Conservation (phyloP, 2,113 vertebrate genomes). For the Argyrosomus japonicus region DNA sequence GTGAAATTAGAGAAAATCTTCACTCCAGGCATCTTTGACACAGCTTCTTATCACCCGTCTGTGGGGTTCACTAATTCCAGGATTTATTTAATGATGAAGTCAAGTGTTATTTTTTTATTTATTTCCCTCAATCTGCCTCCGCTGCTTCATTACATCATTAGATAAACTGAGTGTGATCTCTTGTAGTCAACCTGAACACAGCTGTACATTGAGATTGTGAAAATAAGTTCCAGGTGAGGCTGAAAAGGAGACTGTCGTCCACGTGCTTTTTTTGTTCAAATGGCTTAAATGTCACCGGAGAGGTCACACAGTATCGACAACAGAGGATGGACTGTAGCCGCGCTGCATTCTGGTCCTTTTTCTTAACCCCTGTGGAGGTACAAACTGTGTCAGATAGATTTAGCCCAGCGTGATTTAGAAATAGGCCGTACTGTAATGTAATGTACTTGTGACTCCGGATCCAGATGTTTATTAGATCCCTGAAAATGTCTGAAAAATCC, state of each 20-base stretch:
- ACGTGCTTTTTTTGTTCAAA: not conserved
- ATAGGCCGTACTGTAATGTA: too few species aligned
- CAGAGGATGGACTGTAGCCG: not conserved
- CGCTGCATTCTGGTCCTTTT: constrained; percentile 3
- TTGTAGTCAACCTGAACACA: not conserved
- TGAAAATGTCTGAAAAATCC: not conserved
- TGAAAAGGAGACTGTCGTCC: not conserved
- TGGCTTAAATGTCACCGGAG: not conserved
- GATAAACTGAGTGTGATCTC: not conserved
- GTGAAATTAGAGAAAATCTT: not conserved
- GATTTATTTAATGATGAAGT: not conserved
- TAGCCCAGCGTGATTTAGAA: not conserved
- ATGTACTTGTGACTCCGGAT: not conserved
- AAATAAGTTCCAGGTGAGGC: not conserved
- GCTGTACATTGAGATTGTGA: not conserved
- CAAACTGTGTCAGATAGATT: not conserved
- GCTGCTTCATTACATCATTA: not conserved
- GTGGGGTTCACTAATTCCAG: not conserved
- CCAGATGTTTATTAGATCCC: not conserved
- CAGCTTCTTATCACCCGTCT: not conserved
- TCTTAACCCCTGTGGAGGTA: not conserved
- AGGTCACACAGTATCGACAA: not conserved
- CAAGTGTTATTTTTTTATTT: not conserved
- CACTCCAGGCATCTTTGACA: too few species aligned
- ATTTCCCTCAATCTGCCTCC: not conserved